Conservation (phyloP, 2,888 invertebrate genomes). For the Harpalus rufipes region DNA sequence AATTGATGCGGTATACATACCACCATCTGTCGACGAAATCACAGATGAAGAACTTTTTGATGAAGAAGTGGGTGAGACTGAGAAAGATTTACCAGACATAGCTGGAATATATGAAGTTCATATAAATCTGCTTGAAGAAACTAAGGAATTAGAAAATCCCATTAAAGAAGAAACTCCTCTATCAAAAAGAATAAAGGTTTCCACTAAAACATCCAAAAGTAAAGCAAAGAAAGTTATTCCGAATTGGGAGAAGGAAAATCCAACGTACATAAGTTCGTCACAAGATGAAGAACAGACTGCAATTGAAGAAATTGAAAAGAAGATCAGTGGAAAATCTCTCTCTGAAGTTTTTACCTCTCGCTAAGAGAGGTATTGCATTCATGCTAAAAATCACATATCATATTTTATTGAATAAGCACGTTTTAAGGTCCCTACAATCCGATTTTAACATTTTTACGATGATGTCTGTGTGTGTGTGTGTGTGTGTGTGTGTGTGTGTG, state of each 20-base stretch:
- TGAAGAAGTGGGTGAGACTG: constrained; percentile 40
- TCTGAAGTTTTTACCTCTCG: constrained; percentile 21
- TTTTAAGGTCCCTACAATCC: no score
- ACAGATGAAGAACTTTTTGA: constrained; percentile 59
- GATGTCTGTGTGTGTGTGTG: no score
- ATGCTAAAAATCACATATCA: no score
- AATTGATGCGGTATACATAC: constrained; percentile 58
- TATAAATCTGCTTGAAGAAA: neutral
- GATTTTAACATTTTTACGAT: no score
- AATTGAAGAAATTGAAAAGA: constrained; percentile 51
- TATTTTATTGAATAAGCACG: no score
- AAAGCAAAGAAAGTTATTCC: constrained; percentile 52
- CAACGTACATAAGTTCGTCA: constrained; percentile 41
- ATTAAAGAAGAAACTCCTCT: constrained; percentile 17
- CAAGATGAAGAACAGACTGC: constrained; percentile 13
- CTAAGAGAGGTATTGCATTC: no score
- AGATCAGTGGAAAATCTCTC: constrained; percentile 5
- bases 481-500: no score
- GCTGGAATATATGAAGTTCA: constrained; percentile 52
- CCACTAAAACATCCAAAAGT: neutral
- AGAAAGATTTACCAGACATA: constrained; percentile 40
- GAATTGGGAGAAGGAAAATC: constrained; percentile 55
- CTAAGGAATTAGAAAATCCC: neutral
- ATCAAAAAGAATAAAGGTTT: neutral
- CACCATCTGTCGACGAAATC: constrained; percentile 43